phyloP scores from a whole-genome alignment of 2,888 invertebrate genomes.

The Epinotia demarniana region DNA sequence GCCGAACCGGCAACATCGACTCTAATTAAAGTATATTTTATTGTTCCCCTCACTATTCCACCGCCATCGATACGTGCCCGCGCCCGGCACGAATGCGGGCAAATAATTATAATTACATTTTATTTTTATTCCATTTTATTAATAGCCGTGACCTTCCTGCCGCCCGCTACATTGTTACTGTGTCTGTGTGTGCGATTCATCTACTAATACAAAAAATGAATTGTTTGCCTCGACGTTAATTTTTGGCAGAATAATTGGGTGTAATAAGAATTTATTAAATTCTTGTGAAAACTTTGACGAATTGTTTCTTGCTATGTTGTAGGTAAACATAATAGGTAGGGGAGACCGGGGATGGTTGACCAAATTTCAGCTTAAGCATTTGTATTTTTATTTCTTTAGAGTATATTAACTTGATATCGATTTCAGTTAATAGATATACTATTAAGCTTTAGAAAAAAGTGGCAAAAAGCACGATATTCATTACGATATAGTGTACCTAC shows the following conservation, averaged over 20 bases:
- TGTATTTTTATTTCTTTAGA: too few relatives aligned
- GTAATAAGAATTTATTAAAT: conserved; percentile 12
- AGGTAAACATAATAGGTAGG: too few relatives aligned
- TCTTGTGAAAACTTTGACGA: neutral
- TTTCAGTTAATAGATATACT: too few relatives aligned
- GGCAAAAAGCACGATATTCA: too few relatives aligned
- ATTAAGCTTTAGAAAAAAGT: too few relatives aligned
- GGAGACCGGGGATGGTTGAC: too few relatives aligned
- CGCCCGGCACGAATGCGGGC: conserved; percentile 78
- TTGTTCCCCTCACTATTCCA: conserved; percentile 77
- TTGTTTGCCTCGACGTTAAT: conserved; percentile 33
- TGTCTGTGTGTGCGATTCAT: conserved; percentile 47
- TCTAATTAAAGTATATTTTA: conserved; percentile 84
- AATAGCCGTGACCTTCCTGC: conserved; percentile 65
- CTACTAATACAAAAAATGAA: conserved; percentile 46
- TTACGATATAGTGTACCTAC: too few relatives aligned
- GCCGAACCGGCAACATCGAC: conserved; percentile 58
- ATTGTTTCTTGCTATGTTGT: neutral
- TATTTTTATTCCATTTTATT: conserved; percentile 67
- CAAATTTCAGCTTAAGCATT: too few relatives aligned
- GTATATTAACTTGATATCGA: too few relatives aligned
- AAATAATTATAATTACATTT: conserved; percentile 82
- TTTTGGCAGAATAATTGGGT: conserved; percentile 22
- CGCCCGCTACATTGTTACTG: conserved; percentile 59
- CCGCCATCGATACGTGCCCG: conserved; percentile 68